Conservation (phyloP, 2,888 invertebrate genomes). For the Cerceris rybyensis region DNA sequence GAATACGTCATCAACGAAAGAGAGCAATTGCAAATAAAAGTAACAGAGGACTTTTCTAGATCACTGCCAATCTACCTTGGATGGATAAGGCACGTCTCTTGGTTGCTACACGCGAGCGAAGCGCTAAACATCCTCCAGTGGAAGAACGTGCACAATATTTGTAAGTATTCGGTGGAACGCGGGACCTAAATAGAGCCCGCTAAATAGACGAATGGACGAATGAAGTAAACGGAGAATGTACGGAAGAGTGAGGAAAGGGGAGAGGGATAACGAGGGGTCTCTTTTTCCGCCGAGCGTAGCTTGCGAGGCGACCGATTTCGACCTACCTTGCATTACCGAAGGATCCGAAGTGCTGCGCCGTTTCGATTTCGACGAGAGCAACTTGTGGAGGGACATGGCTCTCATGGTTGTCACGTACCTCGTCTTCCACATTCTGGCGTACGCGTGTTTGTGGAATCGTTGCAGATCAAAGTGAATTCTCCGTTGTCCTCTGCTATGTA, state of each 20-base stretch:
- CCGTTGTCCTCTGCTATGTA: not conserved
- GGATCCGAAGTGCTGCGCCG: constrained; percentile 88
- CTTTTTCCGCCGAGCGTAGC: constrained; percentile 79
- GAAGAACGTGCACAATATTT: constrained; percentile 89
- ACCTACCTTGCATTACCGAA: constrained; percentile 88
- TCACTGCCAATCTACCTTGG: constrained; percentile 87
- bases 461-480: constrained; percentile 52
- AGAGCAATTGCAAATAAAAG: not conserved
- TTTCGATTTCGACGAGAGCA: constrained; percentile 87
- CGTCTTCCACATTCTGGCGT: constrained; percentile 88
- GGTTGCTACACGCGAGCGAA: constrained; percentile 94
- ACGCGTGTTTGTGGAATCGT: constrained; percentile 86
- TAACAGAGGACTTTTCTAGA: constrained; percentile 79
- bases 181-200: too few species aligned
- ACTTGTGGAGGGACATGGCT: constrained; percentile 86
- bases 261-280: too few species aligned
- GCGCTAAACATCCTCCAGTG: constrained; percentile 92
- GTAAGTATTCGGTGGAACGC: constrained; percentile 82
- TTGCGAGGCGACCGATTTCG: constrained; percentile 84
- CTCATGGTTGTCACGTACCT: constrained; percentile 87
- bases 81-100: constrained; percentile 92
- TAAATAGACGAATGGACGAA: too few species aligned
- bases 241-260: too few species aligned
- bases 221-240: too few species aligned
- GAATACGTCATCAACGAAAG: not conserved